Conservation (phyloP, 2,888 invertebrate genomes). For the Antheraea assamensis region DNA sequence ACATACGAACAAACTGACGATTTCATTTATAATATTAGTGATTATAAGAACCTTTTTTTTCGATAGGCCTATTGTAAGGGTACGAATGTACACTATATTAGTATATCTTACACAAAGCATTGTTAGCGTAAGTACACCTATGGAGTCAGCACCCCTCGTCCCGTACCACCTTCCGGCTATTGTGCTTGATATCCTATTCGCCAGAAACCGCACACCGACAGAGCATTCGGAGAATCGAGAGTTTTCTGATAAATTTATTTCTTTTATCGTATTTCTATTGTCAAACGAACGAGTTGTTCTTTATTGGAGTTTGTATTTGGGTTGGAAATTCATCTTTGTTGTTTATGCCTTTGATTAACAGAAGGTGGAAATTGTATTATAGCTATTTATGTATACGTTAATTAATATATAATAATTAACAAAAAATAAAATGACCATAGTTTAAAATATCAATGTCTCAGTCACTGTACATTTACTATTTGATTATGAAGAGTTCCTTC, state of each 20-base stretch:
- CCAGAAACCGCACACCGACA: constrained; percentile 23
- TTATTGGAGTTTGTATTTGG: background rate
- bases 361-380: no score
- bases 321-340: background rate
- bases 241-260: constrained; percentile 13
- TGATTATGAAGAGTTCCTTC: no score
- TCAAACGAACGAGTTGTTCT: background rate
- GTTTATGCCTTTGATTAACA: no score
- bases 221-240: background rate
- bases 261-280: background rate
- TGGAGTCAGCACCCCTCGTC: constrained; percentile 23
- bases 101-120: background rate
- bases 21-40: background rate
- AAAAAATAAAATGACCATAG: no score
- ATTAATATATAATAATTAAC: no score
- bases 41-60: background rate
- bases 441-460: no score
- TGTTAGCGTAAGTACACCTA: constrained; percentile 22
- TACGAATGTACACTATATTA: background rate
- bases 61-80: background rate
- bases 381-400: no score
- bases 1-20: no score
- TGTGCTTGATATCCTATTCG: constrained; percentile 31
- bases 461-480: no score
- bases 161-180: constrained; percentile 37